Conservation (phyloP, 1,140 invertebrate species). For the Drosophila ananassae region DNA sequence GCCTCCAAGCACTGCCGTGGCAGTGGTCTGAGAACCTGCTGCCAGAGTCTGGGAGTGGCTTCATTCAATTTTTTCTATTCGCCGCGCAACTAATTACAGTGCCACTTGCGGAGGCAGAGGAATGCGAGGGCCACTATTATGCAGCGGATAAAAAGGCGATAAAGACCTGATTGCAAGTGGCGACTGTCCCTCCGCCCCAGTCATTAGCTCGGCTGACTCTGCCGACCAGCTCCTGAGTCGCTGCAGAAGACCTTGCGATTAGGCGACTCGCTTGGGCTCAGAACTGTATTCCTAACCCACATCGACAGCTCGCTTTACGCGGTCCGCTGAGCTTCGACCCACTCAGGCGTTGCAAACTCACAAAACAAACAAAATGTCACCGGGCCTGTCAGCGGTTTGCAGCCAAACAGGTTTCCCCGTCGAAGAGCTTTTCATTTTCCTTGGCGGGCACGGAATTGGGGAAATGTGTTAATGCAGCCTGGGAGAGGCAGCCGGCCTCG, state of each 20-base stretch:
- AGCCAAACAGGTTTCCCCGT: slow-evolving; percentile 60
- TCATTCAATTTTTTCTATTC: slow-evolving; percentile 26
- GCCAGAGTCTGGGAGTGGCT: slow-evolving; percentile 12
- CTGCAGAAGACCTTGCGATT: too few relatives aligned
- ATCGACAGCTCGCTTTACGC: slow-evolving; percentile 43
- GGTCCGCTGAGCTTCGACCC: slow-evolving; percentile 49
- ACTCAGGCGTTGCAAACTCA: slow-evolving; percentile 35
- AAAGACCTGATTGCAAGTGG: slow-evolving; percentile 23
- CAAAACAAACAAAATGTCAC: slow-evolving; percentile 4
- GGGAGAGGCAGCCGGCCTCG: slow-evolving; percentile 16
- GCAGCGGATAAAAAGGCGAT: slow-evolving; percentile 12
- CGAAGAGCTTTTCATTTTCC: slow-evolving; percentile 60
- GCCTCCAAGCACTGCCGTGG: slow-evolving; percentile 47
- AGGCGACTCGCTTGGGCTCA: too few relatives aligned
- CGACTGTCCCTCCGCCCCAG: too few relatives aligned
- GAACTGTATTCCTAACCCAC: slow-evolving; percentile 19
- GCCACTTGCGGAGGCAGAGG: slow-evolving; percentile 46
- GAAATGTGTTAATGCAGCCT: slow-evolving; percentile 70
- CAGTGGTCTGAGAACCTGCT: slow-evolving; percentile 21
- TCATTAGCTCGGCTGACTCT: too few relatives aligned
- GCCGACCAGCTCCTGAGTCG: too few relatives aligned
- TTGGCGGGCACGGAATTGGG: slow-evolving; percentile 47
- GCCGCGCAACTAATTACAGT: slow-evolving; percentile 50
- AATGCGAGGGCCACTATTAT: slow-evolving; percentile 1
- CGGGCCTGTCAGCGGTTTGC: slow-evolving; percentile 48